Base-by-base conservation (phyloP, 2,888 invertebrate genomes). In the Bimastos eiseni region DNA sequence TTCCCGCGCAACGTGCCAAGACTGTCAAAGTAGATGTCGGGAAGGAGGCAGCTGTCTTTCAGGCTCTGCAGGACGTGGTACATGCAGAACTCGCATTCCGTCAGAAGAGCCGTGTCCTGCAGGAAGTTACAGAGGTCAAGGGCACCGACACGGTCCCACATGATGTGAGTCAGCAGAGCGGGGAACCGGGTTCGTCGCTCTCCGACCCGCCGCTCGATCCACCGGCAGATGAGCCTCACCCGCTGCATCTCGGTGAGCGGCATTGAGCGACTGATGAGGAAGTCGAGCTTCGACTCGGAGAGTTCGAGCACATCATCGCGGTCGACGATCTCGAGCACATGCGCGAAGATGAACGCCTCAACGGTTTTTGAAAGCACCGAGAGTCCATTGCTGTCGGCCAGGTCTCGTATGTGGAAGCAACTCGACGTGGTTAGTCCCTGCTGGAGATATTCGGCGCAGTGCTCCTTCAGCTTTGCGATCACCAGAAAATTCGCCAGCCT, bases 381-480 rank as follows among this genome's bases (percentile, higher is more conserved):
- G 92, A 97, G 94, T 93, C 96, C 96, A 94, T 96, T 96, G 93
- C 96, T 96, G 92, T 96, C 96, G 4, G 96, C 96, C 93, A 96
- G 94, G 92, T 96, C 96, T 93, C 96, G 96, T 17, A 96, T 96
- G 92, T 96, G 96, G 37, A 97, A 95, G 94, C 96, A 96, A 95
- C 96, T 97, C 90, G 96, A 96, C 88, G 96, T 94, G 94, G 96
- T 96, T 92, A 97, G 93, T 94, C 96, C 96, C 90, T 96, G 95
- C 92, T 96, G 96, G 93, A 97, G 94, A 93, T 96, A 96, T 93
- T 96, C 96, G 91, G 96, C 96, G 95, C 97, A 97, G 93, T 96
- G 96, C 92, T 95, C 95, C 93, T 96, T 96, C 92, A 97, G 94
- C 44, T 94, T 93, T 55, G 95, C 95, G 91, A 97, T 96, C 93